Evolutionary conservation across 2,113 vertebrate genomes (phyloP).

Genomic region (Chamaea fasciata): DNA sequence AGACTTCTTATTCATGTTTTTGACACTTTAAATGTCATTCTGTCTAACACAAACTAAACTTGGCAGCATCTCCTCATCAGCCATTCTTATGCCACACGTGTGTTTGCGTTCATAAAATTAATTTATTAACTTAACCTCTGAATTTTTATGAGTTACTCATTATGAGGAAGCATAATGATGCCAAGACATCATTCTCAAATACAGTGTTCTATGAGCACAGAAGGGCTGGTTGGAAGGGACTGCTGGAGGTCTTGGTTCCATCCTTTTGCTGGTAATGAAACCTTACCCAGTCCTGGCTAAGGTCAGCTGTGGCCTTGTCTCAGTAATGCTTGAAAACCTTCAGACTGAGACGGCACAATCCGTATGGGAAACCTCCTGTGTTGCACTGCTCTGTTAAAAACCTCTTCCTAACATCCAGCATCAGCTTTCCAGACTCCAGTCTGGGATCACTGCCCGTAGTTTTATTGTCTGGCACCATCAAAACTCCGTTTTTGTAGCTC

Average conservation of each 20-base stretch:
- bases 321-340: background rate
- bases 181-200: background rate
- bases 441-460: background rate
- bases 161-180: background rate
- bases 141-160: background rate
- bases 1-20: background rate
- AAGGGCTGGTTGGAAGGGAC: background rate
- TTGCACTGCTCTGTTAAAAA: background rate
- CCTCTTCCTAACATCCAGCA: background rate
- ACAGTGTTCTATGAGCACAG: background rate
- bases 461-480: background rate
- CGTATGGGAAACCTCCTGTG: background rate
- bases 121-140: background rate
- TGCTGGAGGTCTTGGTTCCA: background rate
- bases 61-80: background rate
- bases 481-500: background rate
- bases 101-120: background rate
- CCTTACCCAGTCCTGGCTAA: background rate
- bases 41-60: background rate
- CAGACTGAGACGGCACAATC: background rate
- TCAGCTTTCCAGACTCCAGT: background rate
- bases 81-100: background rate
- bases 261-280: background rate
- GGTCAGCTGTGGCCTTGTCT: background rate
- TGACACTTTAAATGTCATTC: background rate